Conservation (phyloP, 2,113 vertebrate genomes). For the Tachuris rubrigastra region DNA sequence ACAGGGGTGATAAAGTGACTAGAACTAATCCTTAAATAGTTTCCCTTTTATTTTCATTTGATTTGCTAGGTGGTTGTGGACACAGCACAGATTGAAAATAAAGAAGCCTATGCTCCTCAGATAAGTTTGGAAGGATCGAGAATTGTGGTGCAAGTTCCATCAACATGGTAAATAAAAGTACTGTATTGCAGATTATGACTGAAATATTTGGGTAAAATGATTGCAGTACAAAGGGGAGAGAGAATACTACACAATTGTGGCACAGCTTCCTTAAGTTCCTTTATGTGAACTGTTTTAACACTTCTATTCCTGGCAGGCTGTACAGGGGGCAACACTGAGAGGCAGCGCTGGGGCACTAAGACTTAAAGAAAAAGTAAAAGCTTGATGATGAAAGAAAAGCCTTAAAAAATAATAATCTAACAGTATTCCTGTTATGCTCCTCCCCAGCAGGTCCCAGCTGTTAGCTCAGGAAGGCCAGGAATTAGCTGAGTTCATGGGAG, state of each 20-base stretch:
- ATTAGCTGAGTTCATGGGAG: not conserved
- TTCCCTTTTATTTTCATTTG: not conserved
- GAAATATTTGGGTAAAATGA: not conserved
- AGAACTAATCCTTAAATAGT: not conserved
- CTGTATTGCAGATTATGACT: not conserved
- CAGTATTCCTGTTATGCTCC: not conserved
- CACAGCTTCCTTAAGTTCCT: not conserved
- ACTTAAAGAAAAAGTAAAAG: not conserved
- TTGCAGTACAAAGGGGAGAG: not conserved
- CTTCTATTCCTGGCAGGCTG: not conserved
- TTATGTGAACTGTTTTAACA: not conserved
- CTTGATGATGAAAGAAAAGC: not conserved
- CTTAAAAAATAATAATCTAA: not conserved
- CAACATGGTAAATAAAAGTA: slow-evolving; percentile 87
- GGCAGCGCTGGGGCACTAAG: not conserved
- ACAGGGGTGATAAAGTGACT: not conserved
- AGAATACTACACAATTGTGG: accelerated
- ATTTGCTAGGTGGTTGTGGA: slow-evolving; percentile 92
- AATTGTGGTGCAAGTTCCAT: slow-evolving; percentile 96
- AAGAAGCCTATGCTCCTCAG: slow-evolving; percentile 97
- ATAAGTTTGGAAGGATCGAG: slow-evolving; percentile 94
- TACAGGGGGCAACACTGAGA: not conserved
- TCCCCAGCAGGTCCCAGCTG: not conserved
- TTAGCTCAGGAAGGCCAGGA: not conserved
- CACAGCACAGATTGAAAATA: slow-evolving; percentile 98